phyloP scores from a whole-genome alignment of 2,888 invertebrate species.

The Acholoe squamosa region DNA sequence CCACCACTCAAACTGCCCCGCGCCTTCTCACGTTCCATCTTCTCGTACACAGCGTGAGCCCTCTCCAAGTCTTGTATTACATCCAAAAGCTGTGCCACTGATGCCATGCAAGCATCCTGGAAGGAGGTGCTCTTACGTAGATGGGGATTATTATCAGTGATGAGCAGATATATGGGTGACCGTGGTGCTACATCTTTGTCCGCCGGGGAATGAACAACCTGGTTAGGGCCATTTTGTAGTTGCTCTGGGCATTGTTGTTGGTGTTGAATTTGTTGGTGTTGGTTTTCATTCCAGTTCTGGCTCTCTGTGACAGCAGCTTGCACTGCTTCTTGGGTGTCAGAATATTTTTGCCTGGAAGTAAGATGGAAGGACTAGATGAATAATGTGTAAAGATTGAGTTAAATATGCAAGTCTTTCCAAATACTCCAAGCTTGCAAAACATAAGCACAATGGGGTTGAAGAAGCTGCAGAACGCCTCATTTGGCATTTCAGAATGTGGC shows the following conservation, averaged over 20 bases:
- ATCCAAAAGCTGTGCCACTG: constrained; percentile 72
- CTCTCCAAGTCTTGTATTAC: constrained; percentile 73
- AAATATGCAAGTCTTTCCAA: too few relatives aligned
- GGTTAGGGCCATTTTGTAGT: constrained; percentile 36
- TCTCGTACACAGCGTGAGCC: constrained; percentile 72
- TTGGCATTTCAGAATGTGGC: too few relatives aligned
- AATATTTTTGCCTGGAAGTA: constrained; percentile 65
- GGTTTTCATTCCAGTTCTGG: constrained; percentile 40
- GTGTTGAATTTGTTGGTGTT: not conserved
- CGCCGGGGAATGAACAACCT: not conserved
- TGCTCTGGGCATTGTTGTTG: constrained; percentile 28
- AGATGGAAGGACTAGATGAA: not conserved
- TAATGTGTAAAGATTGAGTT: too few relatives aligned
- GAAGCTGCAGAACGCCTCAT: too few relatives aligned
- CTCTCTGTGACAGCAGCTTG: constrained; percentile 56
- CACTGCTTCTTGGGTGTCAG: constrained; percentile 66
- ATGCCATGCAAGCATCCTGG: constrained; percentile 69
- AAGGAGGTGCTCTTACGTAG: constrained; percentile 65
- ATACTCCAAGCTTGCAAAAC: too few relatives aligned
- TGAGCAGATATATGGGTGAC: constrained; percentile 50
- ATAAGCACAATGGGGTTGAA: too few relatives aligned
- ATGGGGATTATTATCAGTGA: constrained; percentile 45
- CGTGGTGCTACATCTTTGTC: not conserved
- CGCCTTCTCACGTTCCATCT: constrained; percentile 67
- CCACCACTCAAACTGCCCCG: constrained; percentile 56